Evolutionary conservation across 2,113 vertebrate species (phyloP).

Genomic region (Anhinga rufa): DNA sequence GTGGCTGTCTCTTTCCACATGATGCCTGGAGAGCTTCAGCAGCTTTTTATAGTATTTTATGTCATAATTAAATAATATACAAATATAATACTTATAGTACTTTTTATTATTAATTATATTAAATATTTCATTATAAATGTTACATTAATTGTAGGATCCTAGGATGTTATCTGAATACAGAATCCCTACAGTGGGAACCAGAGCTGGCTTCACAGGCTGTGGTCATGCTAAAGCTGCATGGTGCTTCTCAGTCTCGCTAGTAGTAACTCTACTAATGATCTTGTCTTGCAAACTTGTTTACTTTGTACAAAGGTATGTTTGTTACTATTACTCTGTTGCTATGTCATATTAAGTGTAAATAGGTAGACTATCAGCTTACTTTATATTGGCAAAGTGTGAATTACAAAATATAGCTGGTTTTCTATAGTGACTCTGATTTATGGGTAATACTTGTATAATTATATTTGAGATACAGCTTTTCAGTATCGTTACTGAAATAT

Average conservation of each 20-base stretch:
- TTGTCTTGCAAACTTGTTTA: constrained; percentile 26
- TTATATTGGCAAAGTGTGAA: neutral
- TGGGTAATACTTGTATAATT: neutral
- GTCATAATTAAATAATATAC: neutral
- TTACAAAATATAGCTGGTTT: neutral
- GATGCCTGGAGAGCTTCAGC: neutral
- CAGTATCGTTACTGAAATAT: neutral
- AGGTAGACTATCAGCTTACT: neutral
- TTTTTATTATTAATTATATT: neutral
- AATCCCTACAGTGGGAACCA: constrained; percentile 1
- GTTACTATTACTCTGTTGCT: neutral
- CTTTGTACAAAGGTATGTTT: neutral
- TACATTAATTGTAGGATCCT: neutral
- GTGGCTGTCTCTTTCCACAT: neutral
- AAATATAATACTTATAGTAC: neutral
- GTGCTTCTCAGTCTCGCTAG: neutral
- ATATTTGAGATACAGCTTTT: neutral
- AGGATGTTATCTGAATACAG: constrained; percentile 12
- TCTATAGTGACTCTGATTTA: neutral
- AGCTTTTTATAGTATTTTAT: neutral
- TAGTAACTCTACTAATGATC: neutral
- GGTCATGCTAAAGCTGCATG: neutral
- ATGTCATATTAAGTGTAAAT: neutral
- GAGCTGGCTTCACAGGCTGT: neutral
- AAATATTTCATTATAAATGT: neutral